Evolutionary conservation across 1,140 invertebrate species (phyloP).

Genomic region (Pseudomyrmex pallidus): DNA sequence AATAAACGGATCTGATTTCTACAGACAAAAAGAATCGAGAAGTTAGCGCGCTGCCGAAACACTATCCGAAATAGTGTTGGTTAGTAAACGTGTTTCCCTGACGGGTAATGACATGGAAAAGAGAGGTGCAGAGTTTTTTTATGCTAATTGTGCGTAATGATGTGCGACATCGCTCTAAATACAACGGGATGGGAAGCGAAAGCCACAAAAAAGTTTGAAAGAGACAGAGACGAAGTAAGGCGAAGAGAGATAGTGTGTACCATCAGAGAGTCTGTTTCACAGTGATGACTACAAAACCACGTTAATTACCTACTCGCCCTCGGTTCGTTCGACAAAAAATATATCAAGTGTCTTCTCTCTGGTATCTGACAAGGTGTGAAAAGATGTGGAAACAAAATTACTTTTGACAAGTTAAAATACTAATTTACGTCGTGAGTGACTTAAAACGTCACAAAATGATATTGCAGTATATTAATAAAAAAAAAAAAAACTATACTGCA

Average conservation of each 20-base stretch:
- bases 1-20: background rate
- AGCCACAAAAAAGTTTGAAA: slow-evolving; percentile 23
- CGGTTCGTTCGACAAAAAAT: slow-evolving; percentile 14
- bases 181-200: background rate
- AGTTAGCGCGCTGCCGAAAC: slow-evolving; percentile 19
- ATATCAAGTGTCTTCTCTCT: slow-evolving; percentile 27
- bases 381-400: slow-evolving; percentile 23
- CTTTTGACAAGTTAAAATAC: background rate
- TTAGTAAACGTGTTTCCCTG: slow-evolving; percentile 39
- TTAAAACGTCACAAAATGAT: background rate
- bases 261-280: background rate
- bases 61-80: slow-evolving; percentile 12
- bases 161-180: slow-evolving; percentile 48
- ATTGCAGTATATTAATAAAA: too few relatives aligned
- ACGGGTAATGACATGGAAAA: slow-evolving; percentile 68
- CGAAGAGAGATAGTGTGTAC: slow-evolving; percentile 18
- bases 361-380: background rate
- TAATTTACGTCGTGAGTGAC: background rate
- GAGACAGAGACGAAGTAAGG: slow-evolving; percentile 27
- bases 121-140: slow-evolving; percentile 49
- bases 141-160: slow-evolving; percentile 66
- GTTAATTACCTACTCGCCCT: slow-evolving; percentile 60
- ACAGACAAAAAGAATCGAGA: background rate
- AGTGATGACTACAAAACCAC: slow-evolving; percentile 55
- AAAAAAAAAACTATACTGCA: too few relatives aligned